Evolutionary conservation across 1,140 invertebrate species (phyloP), one percentile per base, ranked within the genome.

Genomic region (Lucilia cuprina): DNA sequence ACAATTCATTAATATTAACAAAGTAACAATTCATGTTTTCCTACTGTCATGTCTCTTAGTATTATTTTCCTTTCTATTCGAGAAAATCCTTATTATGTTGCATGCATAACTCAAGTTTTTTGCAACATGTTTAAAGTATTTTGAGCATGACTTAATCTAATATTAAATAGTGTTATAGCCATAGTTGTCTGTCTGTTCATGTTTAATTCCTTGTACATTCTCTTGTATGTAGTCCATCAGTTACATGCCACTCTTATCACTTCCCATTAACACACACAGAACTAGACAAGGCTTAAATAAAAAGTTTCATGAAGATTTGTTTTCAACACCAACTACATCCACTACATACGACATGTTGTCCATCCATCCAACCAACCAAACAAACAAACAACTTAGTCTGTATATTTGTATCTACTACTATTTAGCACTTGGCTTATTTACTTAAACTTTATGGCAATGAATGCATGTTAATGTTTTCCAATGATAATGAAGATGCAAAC

Each of bases 261-360:
- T 65, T 65, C 13, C 5, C 17, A 2, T 30, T 2, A 2, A 30
- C 25, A 8, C 60, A n/a, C n/a, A n/a, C n/a, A 17, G 14, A 19
- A n/a, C 65, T 19, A 60, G 50, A 70, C 65, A 70, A 21, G n/a
- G 65, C 19, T 70, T 70, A 70, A 70, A 70, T 70, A 70, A 9
- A 70, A 70, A 70, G n/a, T 70, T 70, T 70, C 65, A 21, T 21
- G 5, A 70, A 70, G 65, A 70, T 70, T 70, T 70, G 65, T 70
- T 4, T 10, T 70, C n/a, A 70, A 70, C 55, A 60, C 25, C 25
- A 30, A 30, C 25, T 2, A 30, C 25, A 30, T 30, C 25, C 25
- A 30, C 25, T 30, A 30, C 25, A 30, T 30, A 30, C 60, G 19
- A 65, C 60, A n/a, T 49, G 13, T 49, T 49, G 49, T 9, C 49